Evolutionary conservation across 2,888 invertebrate species (phyloP).

Genomic region (Dryococelus australis): DNA sequence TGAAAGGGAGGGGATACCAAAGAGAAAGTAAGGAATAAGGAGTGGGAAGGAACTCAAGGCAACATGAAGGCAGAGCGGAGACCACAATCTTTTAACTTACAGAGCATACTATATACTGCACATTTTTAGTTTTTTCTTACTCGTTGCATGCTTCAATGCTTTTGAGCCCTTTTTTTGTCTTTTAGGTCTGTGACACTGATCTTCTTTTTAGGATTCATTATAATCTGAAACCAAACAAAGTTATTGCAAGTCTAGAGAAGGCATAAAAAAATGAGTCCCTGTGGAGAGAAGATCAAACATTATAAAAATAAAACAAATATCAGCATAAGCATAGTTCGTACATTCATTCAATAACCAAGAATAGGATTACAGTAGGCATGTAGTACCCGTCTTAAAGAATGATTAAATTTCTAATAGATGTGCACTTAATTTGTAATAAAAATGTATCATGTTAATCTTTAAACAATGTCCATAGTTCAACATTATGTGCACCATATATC

Average conservation of each 20-base stretch:
- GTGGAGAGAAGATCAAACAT: neutral
- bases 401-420: neutral
- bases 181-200: constrained; percentile 5
- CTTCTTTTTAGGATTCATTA: constrained; percentile 10
- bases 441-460: neutral
- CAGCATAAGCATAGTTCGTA: neutral
- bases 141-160: neutral
- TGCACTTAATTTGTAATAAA: neutral
- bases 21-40: no score
- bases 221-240: neutral
- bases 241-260: neutral
- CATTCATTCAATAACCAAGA: neutral
- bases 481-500: neutral
- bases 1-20: no score
- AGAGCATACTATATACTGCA: no score
- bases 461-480: neutral
- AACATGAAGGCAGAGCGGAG: no score
- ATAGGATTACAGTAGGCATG: neutral
- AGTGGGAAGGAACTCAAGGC: no score
- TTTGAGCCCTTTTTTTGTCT: neutral
- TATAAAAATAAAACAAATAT: neutral
- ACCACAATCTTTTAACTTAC: no score
- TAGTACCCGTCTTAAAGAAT: neutral
- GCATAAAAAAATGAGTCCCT: neutral
- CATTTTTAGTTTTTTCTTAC: constrained; percentile 8